phyloP scores from a whole-genome alignment of 2,888 invertebrate genomes.

The Aphidoletes aphidimyza region DNA sequence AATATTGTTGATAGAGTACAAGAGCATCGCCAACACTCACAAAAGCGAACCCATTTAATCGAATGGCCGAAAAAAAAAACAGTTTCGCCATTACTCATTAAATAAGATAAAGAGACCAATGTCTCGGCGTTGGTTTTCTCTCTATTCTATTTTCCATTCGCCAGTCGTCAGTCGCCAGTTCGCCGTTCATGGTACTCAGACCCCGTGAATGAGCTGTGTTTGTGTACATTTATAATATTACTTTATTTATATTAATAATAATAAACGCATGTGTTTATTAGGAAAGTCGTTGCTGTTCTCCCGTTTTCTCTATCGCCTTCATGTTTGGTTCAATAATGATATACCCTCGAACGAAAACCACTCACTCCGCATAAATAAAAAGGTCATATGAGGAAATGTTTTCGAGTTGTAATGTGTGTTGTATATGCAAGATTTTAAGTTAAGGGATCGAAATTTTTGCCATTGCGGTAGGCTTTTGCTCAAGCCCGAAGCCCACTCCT shows the following conservation, averaged over 20 bases:
- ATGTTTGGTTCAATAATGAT: background rate
- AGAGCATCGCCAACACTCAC: background rate
- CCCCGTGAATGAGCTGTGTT: slow-evolving; percentile 24
- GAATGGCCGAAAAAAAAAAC: slow-evolving; percentile 44
- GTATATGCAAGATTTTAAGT: slow-evolving; percentile 14
- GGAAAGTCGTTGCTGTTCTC: background rate
- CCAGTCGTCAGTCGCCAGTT: background rate
- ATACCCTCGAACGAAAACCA: background rate
- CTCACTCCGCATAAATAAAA: slow-evolving; percentile 39
- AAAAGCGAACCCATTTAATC: background rate
- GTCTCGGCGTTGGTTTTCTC: background rate
- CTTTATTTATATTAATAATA: slow-evolving; percentile 52
- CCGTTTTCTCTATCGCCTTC: background rate
- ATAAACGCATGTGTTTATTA: slow-evolving; percentile 44
- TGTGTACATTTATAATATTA: slow-evolving; percentile 41
- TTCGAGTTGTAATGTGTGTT: slow-evolving; percentile 10
- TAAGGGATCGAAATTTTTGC: slow-evolving; percentile 50
- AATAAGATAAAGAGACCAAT: slow-evolving; percentile 50
- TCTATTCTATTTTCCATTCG: background rate
- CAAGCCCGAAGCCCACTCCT: background rate
- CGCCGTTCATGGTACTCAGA: no score
- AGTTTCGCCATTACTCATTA: slow-evolving; percentile 52
- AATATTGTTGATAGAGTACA: background rate
- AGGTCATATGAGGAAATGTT: slow-evolving; percentile 42
- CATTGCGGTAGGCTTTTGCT: slow-evolving; percentile 48